A percentile compares a stretch with the other conserved stretches of the same genome.
Conservation (phyloP, 2,888 invertebrate genomes). For the Drosophila flavopinicola region DNA sequence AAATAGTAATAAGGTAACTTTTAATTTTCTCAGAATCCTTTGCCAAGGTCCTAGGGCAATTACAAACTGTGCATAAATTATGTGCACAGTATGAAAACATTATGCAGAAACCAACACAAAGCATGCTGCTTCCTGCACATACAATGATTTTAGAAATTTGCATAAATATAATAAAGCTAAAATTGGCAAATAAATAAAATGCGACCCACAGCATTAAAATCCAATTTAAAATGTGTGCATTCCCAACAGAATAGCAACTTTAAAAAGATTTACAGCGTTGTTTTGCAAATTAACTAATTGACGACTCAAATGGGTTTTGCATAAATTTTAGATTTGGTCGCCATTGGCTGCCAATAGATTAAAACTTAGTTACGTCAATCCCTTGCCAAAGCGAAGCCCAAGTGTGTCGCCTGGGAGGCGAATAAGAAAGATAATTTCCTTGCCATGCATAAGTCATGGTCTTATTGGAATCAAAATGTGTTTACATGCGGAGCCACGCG, state of each 20-base stretch:
- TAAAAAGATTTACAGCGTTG: slow-evolving; percentile 13
- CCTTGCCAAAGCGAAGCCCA: slow-evolving; percentile 26
- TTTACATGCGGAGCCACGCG: slow-evolving; percentile 43
- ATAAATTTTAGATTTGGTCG: slow-evolving; percentile 40
- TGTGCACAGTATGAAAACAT: neutral
- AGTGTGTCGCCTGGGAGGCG: slow-evolving; percentile 8
- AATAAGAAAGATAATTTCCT: slow-evolving; percentile 3
- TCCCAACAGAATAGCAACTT: slow-evolving; percentile 10
- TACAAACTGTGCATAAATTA: slow-evolving; percentile 32
- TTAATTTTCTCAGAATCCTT: neutral
- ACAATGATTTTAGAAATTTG: slow-evolving; percentile 28
- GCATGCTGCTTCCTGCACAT: neutral
- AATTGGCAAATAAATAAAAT: slow-evolving; percentile 24
- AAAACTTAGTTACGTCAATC: slow-evolving; percentile 33
- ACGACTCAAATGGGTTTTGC: slow-evolving; percentile 43
- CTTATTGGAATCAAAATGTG: slow-evolving; percentile 63
- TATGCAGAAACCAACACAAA: neutral
- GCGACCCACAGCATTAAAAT: slow-evolving; percentile 31
- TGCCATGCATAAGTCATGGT: slow-evolving; percentile 63
- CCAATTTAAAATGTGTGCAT: slow-evolving; percentile 39
- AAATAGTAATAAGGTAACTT: neutral
- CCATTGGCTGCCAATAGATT: slow-evolving; percentile 16
- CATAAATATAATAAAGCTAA: slow-evolving; percentile 47
- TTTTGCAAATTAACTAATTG: slow-evolving; percentile 61
- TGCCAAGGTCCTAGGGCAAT: slow-evolving; percentile 8